Conservation (phyloP, 2,113 vertebrate species). For the Pycnonotus jocosus region DNA sequence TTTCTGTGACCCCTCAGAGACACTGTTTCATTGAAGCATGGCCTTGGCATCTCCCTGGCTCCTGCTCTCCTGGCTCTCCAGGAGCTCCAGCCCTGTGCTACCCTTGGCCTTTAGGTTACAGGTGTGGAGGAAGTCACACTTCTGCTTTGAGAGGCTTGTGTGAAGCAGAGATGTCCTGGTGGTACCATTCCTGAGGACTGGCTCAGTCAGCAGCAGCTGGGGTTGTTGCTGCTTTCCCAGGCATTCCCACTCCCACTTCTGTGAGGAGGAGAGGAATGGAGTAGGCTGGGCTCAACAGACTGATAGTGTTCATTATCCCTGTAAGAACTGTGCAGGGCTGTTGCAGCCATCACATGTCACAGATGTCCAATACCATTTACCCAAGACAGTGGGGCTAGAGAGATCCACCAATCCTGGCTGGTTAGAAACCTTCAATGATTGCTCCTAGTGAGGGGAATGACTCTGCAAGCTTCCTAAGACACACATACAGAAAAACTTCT, state of each 20-base stretch:
- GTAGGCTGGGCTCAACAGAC: not conserved
- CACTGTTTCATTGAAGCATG: not conserved
- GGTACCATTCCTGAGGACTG: not conserved
- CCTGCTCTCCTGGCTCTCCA: not conserved
- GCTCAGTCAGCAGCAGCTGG: not conserved
- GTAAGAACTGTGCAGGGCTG: not conserved
- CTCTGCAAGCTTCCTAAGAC: not conserved
- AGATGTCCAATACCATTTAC: not conserved
- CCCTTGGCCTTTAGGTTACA: not conserved
- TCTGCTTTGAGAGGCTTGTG: not conserved
- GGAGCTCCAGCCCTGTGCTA: not conserved
- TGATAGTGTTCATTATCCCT: accelerated
- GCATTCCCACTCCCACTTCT: not conserved
- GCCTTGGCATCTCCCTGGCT: not conserved
- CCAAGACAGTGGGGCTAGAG: not conserved
- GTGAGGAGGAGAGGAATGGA: not conserved
- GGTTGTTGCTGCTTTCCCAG: not conserved
- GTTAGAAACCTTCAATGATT: not conserved
- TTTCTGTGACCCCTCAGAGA: not conserved
- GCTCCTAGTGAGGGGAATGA: not conserved
- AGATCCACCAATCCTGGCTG: not conserved
- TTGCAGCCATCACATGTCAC: not conserved
- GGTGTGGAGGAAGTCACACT: not conserved
- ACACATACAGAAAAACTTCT: not conserved
- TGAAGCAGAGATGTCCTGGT: not conserved